Conservation (phyloP, 2,888 invertebrate species). For the Rhimphoctona megacephalus region DNA sequence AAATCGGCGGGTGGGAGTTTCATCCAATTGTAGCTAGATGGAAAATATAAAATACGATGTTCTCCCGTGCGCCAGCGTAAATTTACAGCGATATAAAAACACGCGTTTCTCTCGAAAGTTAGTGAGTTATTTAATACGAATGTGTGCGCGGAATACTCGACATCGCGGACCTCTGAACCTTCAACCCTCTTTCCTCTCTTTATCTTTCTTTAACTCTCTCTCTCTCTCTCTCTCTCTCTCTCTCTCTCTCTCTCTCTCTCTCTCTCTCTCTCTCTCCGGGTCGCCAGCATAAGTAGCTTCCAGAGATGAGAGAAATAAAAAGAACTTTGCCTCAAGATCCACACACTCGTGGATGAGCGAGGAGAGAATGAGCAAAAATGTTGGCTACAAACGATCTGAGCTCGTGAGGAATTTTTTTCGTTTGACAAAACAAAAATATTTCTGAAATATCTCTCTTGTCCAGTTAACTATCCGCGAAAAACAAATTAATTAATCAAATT, state of each 20-base stretch:
- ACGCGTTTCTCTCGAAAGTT: constrained; percentile 73
- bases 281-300: constrained; percentile 73
- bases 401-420: neutral
- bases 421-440: neutral
- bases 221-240: neutral
- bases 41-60: too few relatives aligned
- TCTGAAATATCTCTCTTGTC: neutral
- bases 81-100: constrained; percentile 38
- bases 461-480: neutral
- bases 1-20: neutral
- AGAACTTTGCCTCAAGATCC: constrained; percentile 5
- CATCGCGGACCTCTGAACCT: constrained; percentile 78
- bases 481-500: neutral
- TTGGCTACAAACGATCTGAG: neutral
- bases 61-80: neutral
- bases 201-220: neutral
- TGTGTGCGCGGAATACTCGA: constrained; percentile 77
- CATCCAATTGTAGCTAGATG: neutral
- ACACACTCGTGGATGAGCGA: constrained; percentile 3
- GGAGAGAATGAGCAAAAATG: constrained; percentile 4
- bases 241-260: neutral
- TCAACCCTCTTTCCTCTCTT: constrained; percentile 71
- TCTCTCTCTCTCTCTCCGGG: neutral
- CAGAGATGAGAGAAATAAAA: constrained; percentile 57
- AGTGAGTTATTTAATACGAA: constrained; percentile 80